Evolutionary conservation across 2,113 vertebrate species (phyloP).

Genomic region (Morone chrysops): DNA sequence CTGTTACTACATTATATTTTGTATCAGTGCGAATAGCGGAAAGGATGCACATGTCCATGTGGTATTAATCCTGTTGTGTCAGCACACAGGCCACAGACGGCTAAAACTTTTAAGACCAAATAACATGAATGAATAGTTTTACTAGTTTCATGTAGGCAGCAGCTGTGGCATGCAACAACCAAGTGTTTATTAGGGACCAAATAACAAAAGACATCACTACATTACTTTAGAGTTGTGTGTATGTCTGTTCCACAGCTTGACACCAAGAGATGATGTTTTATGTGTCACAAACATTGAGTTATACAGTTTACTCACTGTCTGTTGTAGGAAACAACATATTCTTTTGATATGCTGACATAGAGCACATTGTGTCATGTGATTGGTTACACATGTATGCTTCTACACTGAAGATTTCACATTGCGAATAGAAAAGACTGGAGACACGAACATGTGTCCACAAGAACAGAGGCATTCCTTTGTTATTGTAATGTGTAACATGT

Average conservation of each 20-base stretch:
- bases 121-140: slow-evolving; percentile 48
- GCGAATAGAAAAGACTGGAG: slow-evolving; percentile 49
- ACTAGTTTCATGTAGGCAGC: slow-evolving; percentile 35
- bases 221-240: slow-evolving; percentile 27
- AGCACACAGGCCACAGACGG: slow-evolving; percentile 39
- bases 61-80: slow-evolving; percentile 50
- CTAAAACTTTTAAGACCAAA: slow-evolving; percentile 63
- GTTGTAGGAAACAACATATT: slow-evolving; percentile 38
- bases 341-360: slow-evolving; percentile 48
- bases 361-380: slow-evolving; percentile 54
- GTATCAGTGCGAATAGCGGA: slow-evolving; percentile 10
- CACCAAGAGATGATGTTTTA: slow-evolving; percentile 33
- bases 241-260: slow-evolving; percentile 6
- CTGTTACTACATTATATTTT: slow-evolving; percentile 11
- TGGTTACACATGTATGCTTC: slow-evolving; percentile 59
- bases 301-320: slow-evolving; percentile 46
- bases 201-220: slow-evolving; percentile 38
- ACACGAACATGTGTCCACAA: slow-evolving; percentile 53
- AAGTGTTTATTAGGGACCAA: slow-evolving; percentile 62
- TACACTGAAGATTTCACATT: slow-evolving; percentile 59
- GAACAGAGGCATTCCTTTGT: slow-evolving; percentile 70
- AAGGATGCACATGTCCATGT: slow-evolving; percentile 36
- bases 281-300: slow-evolving; percentile 43
- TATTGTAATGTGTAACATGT: slow-evolving; percentile 67
- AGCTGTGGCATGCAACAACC: slow-evolving; percentile 42